Conservation (phyloP, 1,140 invertebrate species). For the Acyrthosiphon pisum region DNA sequence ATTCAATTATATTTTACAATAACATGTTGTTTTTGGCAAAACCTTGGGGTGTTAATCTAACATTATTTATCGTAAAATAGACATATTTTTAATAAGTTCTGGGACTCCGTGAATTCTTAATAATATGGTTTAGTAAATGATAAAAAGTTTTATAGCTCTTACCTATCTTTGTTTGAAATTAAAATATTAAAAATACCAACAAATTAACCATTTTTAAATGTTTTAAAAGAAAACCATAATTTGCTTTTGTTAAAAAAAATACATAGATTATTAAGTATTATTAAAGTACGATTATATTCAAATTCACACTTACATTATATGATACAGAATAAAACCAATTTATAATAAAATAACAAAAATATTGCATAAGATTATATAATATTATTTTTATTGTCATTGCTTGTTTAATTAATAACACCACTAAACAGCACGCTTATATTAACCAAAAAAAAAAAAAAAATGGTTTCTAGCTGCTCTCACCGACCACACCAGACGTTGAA, state of each 20-base stretch:
- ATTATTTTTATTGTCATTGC: conserved; percentile 28
- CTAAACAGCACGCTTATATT: conserved; percentile 55
- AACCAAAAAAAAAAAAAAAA: conserved; percentile 51
- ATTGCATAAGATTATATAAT: neutral
- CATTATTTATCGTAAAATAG: neutral
- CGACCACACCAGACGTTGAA: conserved; percentile 66
- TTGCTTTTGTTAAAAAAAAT: neutral
- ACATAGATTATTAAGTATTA: neutral
- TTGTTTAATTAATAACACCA: conserved; percentile 53
- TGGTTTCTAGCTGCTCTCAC: conserved; percentile 59
- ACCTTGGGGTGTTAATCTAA: neutral
- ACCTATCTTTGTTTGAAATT: neutral
- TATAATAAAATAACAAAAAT: neutral
- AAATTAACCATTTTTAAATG: neutral
- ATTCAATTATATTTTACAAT: neutral
- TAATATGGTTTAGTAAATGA: neutral
- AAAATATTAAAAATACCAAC: neutral
- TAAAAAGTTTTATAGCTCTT: neutral
- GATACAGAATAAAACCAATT: neutral
- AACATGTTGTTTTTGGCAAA: neutral
- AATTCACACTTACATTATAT: neutral
- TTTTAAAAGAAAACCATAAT: neutral
- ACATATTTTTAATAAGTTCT: neutral
- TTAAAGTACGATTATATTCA: neutral
- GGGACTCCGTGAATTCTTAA: accelerated